Base-by-base conservation (phyloP, 2,797 vertebrate species). In the Myotis myotis region DNA sequence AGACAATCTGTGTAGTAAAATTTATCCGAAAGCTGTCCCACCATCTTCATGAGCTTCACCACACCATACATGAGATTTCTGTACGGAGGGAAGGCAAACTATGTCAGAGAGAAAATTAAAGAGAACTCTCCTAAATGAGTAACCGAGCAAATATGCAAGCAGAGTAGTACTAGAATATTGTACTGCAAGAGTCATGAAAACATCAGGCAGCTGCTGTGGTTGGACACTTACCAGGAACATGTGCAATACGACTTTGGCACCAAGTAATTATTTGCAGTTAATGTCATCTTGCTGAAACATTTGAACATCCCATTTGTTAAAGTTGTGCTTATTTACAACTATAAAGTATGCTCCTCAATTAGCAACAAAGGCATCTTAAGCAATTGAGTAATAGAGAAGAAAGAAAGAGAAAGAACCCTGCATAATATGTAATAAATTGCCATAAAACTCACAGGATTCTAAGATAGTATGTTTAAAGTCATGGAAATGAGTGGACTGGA, bases 1-100 rank as follows among this genome's bases (percentile, higher is more conserved):
- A 99, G 99, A 96, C 99, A 99, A 98, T 99, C 99, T 0, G 99
- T 99, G 96, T 99, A 99, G 98, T 99, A 99, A 98, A 99, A 99
- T 97, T 99, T 99, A 97, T 99, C 99, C 0, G 98, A 98, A 74
- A 99, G 98, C 97, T 99, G 99, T 53, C 99, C 99, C 22, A 99
- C 98, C 84, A 98, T 95, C 95, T 99, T 99, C 99, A 99, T 99
- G 95, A 99, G 98, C 97, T 99, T 99, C 96, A 99, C 99, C 98
- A 99, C 99, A 2, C 99, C 99, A 49, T 99, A 99, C 99, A 99
- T 99, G 88, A 99, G 98, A 97, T 99, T 99, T 97, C 99, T 99
- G 96, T 3, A 68, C 95, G 71, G 84, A 97, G 82, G 91, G 38
- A 96, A 92, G 49, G 49, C 49, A 79, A 53, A 92, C 3, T 66